Percentiles rank a stretch among this genome's conserved stretches.
phyloP scores from a whole-genome alignment of 2,113 vertebrate species.

The Trogon melanurus region DNA sequence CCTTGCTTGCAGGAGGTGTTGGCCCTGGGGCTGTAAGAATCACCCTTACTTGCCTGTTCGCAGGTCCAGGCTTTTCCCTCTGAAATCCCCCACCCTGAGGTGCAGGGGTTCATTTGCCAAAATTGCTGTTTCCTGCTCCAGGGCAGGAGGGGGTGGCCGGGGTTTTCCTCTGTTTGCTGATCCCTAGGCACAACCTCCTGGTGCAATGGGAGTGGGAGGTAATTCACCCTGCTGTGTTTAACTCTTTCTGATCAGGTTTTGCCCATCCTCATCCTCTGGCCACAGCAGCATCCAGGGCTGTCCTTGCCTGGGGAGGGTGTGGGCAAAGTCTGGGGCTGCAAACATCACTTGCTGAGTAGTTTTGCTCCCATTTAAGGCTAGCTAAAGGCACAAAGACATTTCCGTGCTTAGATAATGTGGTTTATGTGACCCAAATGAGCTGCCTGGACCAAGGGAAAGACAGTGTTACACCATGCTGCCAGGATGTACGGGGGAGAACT shows the following conservation, averaged over 20 bases:
- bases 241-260: background rate
- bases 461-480: background rate
- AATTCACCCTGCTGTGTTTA: background rate
- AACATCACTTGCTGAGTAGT: background rate
- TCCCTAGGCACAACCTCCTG: background rate
- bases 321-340: background rate
- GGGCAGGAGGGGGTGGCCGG: background rate
- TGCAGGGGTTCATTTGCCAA: background rate
- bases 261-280: background rate
- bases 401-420: background rate
- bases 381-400: background rate
- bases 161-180: background rate
- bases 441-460: background rate
- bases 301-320: background rate
- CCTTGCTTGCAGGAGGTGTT: background rate
- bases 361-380: background rate
- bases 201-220: background rate
- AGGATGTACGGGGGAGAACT: background rate
- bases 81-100: too few species aligned
- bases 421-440: background rate
- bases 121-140: background rate
- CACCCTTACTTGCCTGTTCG: fast-evolving
- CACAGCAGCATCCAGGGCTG: background rate
- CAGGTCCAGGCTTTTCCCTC: too few species aligned
- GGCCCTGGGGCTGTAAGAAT: background rate